phyloP scores from a whole-genome alignment of 2,888 invertebrate species.

The Argyresthia albistria region DNA sequence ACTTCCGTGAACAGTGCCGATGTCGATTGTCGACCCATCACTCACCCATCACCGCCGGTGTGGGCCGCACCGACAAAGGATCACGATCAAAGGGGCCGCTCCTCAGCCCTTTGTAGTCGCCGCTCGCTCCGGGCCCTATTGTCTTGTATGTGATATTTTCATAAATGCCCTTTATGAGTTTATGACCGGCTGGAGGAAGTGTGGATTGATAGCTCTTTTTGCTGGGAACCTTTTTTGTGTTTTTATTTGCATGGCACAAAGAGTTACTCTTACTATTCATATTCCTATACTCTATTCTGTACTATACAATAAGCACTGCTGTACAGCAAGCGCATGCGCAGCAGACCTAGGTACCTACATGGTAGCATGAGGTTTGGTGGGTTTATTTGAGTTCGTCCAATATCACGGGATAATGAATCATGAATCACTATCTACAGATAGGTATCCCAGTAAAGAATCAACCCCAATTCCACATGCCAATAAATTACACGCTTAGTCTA shows the following conservation, averaged over 20 bases:
- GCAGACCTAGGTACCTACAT: too few relatives aligned
- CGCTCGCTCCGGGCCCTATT: constrained; percentile 48
- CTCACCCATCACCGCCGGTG: neutral
- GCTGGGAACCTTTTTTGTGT: neutral
- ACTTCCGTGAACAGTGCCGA: neutral
- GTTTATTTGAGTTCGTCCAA: too few relatives aligned
- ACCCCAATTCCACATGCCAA: too few relatives aligned
- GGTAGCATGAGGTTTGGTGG: too few relatives aligned
- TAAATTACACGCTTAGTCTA: too few relatives aligned
- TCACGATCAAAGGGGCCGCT: constrained; percentile 49
- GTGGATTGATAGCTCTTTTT: neutral
- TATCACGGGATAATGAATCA: too few relatives aligned
- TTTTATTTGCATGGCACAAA: neutral
- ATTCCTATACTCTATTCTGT: too few relatives aligned
- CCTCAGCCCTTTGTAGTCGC: constrained; percentile 36
- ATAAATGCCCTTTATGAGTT: constrained; percentile 1
- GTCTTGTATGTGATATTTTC: constrained; percentile 27
- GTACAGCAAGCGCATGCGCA: too few relatives aligned
- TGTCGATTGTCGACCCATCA: neutral
- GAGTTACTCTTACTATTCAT: too few relatives aligned
- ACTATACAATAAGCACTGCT: too few relatives aligned
- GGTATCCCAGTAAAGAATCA: too few relatives aligned
- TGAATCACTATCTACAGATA: too few relatives aligned
- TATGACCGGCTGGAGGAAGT: neutral
- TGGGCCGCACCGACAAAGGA: constrained; percentile 24